Percentiles rank a stretch among this genome's conserved stretches.
Conservation (phyloP, 2,113 vertebrate genomes). For the Tachuris rubrigastra region DNA sequence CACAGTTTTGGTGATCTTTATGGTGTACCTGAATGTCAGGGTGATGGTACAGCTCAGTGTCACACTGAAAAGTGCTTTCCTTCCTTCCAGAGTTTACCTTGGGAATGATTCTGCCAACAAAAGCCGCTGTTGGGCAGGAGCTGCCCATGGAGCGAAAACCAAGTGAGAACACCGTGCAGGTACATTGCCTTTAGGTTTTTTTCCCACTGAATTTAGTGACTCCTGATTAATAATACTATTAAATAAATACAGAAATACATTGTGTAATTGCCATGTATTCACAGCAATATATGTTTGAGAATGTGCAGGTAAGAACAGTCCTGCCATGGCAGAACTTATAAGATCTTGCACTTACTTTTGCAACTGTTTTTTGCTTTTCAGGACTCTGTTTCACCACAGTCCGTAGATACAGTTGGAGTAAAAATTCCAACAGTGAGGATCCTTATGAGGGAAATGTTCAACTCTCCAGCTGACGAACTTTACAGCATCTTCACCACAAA, state of each 20-base stretch:
- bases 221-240: neutral
- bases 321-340: neutral
- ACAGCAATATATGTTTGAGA: neutral
- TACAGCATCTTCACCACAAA: conserved; percentile 70
- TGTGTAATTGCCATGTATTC: accelerated
- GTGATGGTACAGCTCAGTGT: neutral
- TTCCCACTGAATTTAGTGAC: neutral
- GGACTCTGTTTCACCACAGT: conserved; percentile 6
- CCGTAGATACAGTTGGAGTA: conserved; percentile 40
- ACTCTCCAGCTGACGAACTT: conserved; percentile 44
- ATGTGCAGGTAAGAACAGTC: neutral
- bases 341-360: accelerated
- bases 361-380: neutral
- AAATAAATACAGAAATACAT: neutral
- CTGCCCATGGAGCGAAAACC: neutral
- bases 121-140: conserved; percentile 40
- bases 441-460: conserved; percentile 61
- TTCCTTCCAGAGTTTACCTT: conserved; percentile 68
- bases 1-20: neutral
- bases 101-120: conserved; percentile 75
- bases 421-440: conserved; percentile 71
- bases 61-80: neutral
- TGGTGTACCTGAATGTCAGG: neutral
- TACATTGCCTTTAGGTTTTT: neutral
- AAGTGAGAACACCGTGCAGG: neutral